These are phyloP conservation scores for Thymelicus sylvestris DNA, from an alignment of 2,888 invertebrate genomes.

Conservation along the genomic window DNA sequence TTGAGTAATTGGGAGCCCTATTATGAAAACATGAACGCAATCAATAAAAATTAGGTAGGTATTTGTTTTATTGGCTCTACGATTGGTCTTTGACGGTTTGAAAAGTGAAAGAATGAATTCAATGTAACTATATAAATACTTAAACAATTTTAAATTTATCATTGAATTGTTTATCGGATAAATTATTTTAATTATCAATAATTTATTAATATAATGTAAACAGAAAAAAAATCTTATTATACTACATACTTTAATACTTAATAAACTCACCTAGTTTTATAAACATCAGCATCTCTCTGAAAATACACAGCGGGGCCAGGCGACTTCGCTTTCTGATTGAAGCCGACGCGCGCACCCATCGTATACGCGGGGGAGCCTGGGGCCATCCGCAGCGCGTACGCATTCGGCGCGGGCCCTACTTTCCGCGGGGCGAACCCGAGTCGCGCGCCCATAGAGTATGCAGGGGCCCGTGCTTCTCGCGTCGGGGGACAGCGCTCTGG, in stretches of 20 bases:
- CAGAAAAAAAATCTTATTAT: too few species aligned
- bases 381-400: slow-evolving; percentile 76
- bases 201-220: too few species aligned
- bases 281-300: slow-evolving; percentile 69
- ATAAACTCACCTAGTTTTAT: slow-evolving; percentile 59
- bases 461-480: slow-evolving; percentile 82
- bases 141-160: too few species aligned
- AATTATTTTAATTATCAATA: too few species aligned
- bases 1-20: slow-evolving; percentile 70
- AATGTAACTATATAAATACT: too few species aligned
- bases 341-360: slow-evolving; percentile 71
- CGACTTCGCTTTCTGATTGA: slow-evolving; percentile 58
- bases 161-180: too few species aligned
- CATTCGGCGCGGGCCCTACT: slow-evolving; percentile 86
- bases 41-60: background rate
- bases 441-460: slow-evolving; percentile 83
- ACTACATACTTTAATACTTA: too few species aligned
- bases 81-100: too few species aligned
- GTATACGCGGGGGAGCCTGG: slow-evolving; percentile 78
- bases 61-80: too few species aligned
- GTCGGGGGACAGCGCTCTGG: slow-evolving; percentile 84
- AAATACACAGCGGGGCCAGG: slow-evolving; percentile 82
- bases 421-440: slow-evolving; percentile 71
- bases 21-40: background rate
- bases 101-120: too few species aligned